Evolutionary conservation across 2,113 vertebrate genomes (phyloP), one percentile per base, ranked within the genome.

Genomic region (Chionodraco myersi): DNA sequence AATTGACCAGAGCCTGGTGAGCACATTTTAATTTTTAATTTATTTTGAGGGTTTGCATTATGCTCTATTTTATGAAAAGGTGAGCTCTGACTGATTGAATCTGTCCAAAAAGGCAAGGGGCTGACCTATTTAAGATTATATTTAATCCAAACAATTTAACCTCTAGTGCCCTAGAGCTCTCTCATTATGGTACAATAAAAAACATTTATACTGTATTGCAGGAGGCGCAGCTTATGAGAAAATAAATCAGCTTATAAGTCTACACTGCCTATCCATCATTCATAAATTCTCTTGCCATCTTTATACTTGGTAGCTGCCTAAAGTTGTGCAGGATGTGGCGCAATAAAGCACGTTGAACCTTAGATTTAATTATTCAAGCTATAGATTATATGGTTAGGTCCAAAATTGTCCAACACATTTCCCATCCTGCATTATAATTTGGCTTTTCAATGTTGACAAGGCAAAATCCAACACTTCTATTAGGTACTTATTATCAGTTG

Each of bases 1-100:
- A 91, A 91, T 83, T 87, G 83, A 86, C 58, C 80, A 82, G 14
- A 52, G 73, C 16, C 56, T 62, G 80, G 89, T 92, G 69, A 83
- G 68, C 65, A 76, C 66, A 41, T 21, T 49, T 61, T 54, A 61
- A 84, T 85, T 80, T 83, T 51, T 57, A 47, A 88, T 78, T 74
- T 44, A 88, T 88, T 88, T 83, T 89, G 53, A 74, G 84, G 74
- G 62, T 83, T 77, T 82, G 61, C 67, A 75, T 84, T 84, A 83
- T 80, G 68, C 48, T 84, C 26, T 48, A 18, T 34, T 80, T 90
- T 84, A 75, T 66, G 41, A 84, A 89, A 89, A 91, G 65, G 62
- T 79, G 64, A 86, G 69, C 62, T 83, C 45, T 89, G 65, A 80
- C 34, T 72, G 76, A 89, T 91, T 79, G 65, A 87, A 86, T 86